A percentile compares a stretch with the other conserved stretches of the same genome.
These are phyloP conservation scores for Avahi laniger DNA, from an alignment of 2,797 vertebrate species.

Conservation along the genomic window DNA sequence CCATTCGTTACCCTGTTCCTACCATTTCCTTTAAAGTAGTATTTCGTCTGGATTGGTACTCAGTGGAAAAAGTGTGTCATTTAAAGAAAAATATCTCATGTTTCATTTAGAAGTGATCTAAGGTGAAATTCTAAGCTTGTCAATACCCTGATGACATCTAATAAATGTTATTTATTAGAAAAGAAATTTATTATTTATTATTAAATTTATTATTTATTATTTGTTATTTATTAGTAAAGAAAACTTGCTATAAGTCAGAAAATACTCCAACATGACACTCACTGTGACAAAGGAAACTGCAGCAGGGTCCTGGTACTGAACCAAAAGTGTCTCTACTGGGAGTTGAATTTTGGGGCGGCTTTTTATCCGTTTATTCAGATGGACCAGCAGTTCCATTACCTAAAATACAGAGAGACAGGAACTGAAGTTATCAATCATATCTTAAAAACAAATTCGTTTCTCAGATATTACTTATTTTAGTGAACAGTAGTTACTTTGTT, in stretches of 20 bases:
- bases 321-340: slow-evolving; percentile 97
- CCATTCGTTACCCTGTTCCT: neutral
- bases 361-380: slow-evolving; percentile 98
- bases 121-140: slow-evolving; percentile 39
- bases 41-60: neutral
- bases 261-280: slow-evolving; percentile 69
- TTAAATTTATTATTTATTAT: too few relatives aligned
- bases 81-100: neutral
- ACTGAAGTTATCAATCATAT: slow-evolving; percentile 16
- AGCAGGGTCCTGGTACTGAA: slow-evolving; percentile 98
- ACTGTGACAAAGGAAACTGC: slow-evolving; percentile 99
- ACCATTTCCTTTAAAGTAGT: neutral
- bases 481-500: neutral
- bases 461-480: slow-evolving; percentile 18
- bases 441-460: slow-evolving; percentile 42
- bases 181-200: too few relatives aligned
- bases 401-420: slow-evolving; percentile 73
- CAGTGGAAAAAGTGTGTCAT: neutral
- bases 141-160: neutral
- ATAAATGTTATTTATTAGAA: neutral
- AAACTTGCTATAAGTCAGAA: neutral
- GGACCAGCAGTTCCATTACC: slow-evolving; percentile 99
- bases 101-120: slow-evolving; percentile 21
- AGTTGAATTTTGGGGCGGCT: slow-evolving; percentile 97
- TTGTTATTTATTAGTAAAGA: neutral